phyloP scores from a whole-genome alignment of 2,888 invertebrate genomes.

The Metallyticus violacea region DNA sequence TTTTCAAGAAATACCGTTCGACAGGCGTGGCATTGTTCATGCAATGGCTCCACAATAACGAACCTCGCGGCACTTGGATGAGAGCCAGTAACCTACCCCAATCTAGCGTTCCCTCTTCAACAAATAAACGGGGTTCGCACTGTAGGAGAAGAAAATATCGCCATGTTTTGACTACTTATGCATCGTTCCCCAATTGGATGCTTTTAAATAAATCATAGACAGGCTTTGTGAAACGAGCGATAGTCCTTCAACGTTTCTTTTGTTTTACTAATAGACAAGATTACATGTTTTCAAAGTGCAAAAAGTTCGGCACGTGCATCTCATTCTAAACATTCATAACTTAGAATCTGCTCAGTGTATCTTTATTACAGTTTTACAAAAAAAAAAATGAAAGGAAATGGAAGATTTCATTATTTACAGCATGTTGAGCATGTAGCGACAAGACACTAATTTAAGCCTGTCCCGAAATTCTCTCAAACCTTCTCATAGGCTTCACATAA shows the following conservation, averaged over 20 bases:
- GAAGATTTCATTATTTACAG: too few species aligned
- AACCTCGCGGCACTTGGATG: background rate
- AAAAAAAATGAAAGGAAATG: too few species aligned
- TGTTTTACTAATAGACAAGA: too few species aligned
- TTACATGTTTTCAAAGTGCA: too few species aligned
- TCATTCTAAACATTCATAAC: too few species aligned
- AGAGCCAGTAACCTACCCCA: background rate
- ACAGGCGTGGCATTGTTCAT: conserved; percentile 5
- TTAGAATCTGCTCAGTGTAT: too few species aligned
- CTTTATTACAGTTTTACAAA: too few species aligned
- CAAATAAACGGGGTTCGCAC: background rate
- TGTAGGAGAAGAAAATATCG: background rate
- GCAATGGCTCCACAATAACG: conserved; percentile 1
- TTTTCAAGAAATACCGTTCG: conserved; percentile 16
- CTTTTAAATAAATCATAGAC: background rate
- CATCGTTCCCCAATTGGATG: background rate
- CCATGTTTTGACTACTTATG: background rate
- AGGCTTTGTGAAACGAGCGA: background rate
- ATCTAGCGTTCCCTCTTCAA: background rate
- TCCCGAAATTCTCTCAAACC: too few species aligned
- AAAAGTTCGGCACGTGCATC: too few species aligned
- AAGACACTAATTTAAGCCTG: too few species aligned
- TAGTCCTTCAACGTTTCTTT: background rate
- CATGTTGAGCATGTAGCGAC: too few species aligned
- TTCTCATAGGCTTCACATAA: too few species aligned